A percentile compares a stretch with the other conserved stretches of the same genome.
Conservation (phyloP, 2,113 vertebrate genomes). For the Anarrhichthys ocellatus region DNA sequence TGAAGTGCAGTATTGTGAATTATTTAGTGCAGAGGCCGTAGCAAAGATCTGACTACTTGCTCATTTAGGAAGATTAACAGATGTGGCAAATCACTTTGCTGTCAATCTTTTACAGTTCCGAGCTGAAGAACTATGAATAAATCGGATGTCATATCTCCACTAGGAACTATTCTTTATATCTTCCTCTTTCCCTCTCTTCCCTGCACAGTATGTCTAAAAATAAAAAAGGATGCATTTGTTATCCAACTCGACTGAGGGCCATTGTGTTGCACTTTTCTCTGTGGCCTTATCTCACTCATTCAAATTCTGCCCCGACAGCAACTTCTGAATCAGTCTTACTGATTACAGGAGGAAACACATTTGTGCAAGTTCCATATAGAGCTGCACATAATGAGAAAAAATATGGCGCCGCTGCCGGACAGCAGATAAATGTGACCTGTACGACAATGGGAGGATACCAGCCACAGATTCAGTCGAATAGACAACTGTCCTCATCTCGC, state of each 20-base stretch:
- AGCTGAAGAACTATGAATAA: conserved; percentile 71
- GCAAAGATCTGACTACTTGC: conserved; percentile 76
- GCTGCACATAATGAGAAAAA: conserved; percentile 66
- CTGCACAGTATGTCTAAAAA: conserved; percentile 62
- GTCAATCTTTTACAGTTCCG: conserved; percentile 72
- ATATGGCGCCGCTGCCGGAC: conserved; percentile 28
- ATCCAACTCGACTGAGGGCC: conserved; percentile 63
- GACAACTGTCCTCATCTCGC: conserved; percentile 27
- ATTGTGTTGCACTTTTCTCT: conserved; percentile 71
- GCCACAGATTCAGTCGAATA: conserved; percentile 27
- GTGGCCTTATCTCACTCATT: conserved; percentile 77
- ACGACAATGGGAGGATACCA: not conserved
- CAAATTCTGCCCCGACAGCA: conserved; percentile 77
- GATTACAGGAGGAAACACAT: conserved; percentile 52
- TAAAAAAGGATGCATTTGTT: conserved; percentile 69
- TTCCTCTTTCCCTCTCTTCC: conserved; percentile 58
- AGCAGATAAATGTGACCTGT: conserved; percentile 54
- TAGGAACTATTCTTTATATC: conserved; percentile 63
- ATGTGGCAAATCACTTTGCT: conserved; percentile 75
- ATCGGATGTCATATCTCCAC: conserved; percentile 72
- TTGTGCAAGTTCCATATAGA: conserved; percentile 55
- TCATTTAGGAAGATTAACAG: conserved; percentile 82
- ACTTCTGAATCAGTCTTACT: conserved; percentile 71
- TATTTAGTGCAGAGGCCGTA: conserved; percentile 74
- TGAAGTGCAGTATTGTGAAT: conserved; percentile 76